Conservation (phyloP, 2,113 vertebrate species). For the Paramisgurnus dabryanus region DNA sequence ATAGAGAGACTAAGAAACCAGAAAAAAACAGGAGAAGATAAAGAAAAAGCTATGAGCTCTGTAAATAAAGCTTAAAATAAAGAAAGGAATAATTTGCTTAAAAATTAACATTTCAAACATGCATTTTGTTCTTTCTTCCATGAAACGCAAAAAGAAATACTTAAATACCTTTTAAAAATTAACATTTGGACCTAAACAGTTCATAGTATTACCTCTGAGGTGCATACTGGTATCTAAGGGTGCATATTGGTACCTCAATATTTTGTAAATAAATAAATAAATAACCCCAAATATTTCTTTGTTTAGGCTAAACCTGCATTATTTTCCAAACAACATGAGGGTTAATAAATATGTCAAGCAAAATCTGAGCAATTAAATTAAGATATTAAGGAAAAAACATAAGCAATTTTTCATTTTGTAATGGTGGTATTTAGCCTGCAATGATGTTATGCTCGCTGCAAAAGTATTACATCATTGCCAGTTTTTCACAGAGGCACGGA, state of each 20-base stretch:
- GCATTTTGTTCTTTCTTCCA: too few relatives aligned
- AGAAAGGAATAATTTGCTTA: background rate
- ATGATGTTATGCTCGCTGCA: background rate
- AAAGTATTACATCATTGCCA: slow-evolving; percentile 22
- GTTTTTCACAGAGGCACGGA: slow-evolving; percentile 18
- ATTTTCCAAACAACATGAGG: too few relatives aligned
- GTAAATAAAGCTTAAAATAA: background rate
- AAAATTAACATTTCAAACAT: too few relatives aligned
- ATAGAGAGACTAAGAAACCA: background rate
- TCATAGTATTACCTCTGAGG: too few relatives aligned
- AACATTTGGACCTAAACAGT: too few relatives aligned
- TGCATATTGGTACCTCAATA: too few relatives aligned
- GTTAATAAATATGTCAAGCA: background rate
- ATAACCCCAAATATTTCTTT: too few relatives aligned
- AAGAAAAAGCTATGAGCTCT: background rate
- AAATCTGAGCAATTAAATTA: background rate
- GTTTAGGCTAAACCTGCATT: too few relatives aligned
- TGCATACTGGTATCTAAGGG: too few relatives aligned
- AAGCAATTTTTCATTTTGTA: background rate
- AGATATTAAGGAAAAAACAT: slow-evolving; percentile 1
- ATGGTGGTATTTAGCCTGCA: background rate
- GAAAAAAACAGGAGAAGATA: background rate
- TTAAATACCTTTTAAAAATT: too few relatives aligned
- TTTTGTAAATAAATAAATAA: too few relatives aligned
- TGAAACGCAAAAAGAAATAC: too few relatives aligned